Evolutionary conservation across 2,888 invertebrate species (phyloP).

Genomic region (Hypomecis punctinalis): DNA sequence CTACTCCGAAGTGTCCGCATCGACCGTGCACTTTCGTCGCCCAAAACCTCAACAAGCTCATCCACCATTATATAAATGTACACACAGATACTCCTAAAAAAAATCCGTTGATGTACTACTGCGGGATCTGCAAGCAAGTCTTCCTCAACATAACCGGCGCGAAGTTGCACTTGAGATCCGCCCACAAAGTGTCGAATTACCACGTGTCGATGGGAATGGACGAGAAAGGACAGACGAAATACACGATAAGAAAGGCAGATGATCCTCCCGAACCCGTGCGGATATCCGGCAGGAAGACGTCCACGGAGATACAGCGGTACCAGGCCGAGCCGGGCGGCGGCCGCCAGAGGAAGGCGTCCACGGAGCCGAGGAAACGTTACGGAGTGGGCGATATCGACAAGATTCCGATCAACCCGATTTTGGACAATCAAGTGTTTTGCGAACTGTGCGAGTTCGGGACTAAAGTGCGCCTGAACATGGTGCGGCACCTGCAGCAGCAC

Average conservation of each 20-base stretch:
- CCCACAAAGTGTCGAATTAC: slow-evolving; percentile 19
- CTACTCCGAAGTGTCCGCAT: slow-evolving; percentile 37
- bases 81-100: neutral
- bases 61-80: slow-evolving; percentile 53
- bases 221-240: neutral
- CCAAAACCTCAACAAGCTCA: slow-evolving; percentile 41
- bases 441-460: slow-evolving; percentile 88
- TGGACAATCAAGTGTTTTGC: slow-evolving; percentile 86
- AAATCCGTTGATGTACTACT: neutral
- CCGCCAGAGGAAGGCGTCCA: slow-evolving; percentile 13
- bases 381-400: slow-evolving; percentile 86
- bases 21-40: slow-evolving; percentile 27
- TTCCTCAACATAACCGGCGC: slow-evolving; percentile 19
- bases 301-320: slow-evolving; percentile 54
- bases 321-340: slow-evolving; percentile 7
- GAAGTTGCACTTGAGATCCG: slow-evolving; percentile 21
- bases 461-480: slow-evolving; percentile 89
- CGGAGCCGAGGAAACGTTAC: slow-evolving; percentile 56
- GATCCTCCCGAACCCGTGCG: neutral
- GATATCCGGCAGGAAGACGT: slow-evolving; percentile 18
- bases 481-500: slow-evolving; percentile 89
- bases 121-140: slow-evolving; percentile 16
- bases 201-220: neutral
- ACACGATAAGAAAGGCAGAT: neutral
- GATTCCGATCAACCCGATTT: slow-evolving; percentile 88